Evolutionary conservation across 1,140 invertebrate genomes (phyloP).

Genomic region (Galleria mellonella): DNA sequence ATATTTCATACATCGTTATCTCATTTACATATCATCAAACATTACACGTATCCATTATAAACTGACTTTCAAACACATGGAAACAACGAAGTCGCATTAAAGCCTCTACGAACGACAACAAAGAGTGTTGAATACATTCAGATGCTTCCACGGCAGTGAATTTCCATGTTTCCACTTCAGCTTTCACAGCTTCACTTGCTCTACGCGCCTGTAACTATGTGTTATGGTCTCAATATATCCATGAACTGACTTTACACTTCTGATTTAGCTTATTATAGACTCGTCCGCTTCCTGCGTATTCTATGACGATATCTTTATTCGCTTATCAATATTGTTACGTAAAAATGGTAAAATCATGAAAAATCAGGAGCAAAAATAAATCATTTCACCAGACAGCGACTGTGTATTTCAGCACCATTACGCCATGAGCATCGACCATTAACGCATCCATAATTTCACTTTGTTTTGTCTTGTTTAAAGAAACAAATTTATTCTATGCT

Average conservation of each 20-base stretch:
- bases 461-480: constrained; percentile 40
- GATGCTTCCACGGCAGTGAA: constrained; percentile 40
- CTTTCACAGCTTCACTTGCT: constrained; percentile 49
- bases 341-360: not conserved
- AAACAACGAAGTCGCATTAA: constrained; percentile 13
- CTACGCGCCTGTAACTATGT: constrained; percentile 17
- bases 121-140: constrained; percentile 13
- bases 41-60: constrained; percentile 1
- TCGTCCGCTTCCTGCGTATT: constrained; percentile 7
- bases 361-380: constrained; percentile 3
- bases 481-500: constrained; percentile 36
- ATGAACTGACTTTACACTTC: not conserved
- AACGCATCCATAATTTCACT: constrained; percentile 27
- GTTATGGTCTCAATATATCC: not conserved
- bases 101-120: constrained; percentile 8
- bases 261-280: constrained; percentile 5
- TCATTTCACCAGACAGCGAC: constrained; percentile 11
- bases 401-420: constrained; percentile 17
- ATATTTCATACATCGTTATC: not conserved
- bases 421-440: constrained; percentile 22
- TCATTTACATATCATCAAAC: constrained; percentile 7
- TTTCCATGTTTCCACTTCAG: constrained; percentile 39
- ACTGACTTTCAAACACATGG: constrained; percentile 1
- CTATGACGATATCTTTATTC: not conserved
- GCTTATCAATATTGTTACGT: too few relatives aligned